Evolutionary conservation across 2,797 vertebrate species (phyloP), one percentile per base, ranked within the genome.

Genomic region (Catostomus latipinnis): DNA sequence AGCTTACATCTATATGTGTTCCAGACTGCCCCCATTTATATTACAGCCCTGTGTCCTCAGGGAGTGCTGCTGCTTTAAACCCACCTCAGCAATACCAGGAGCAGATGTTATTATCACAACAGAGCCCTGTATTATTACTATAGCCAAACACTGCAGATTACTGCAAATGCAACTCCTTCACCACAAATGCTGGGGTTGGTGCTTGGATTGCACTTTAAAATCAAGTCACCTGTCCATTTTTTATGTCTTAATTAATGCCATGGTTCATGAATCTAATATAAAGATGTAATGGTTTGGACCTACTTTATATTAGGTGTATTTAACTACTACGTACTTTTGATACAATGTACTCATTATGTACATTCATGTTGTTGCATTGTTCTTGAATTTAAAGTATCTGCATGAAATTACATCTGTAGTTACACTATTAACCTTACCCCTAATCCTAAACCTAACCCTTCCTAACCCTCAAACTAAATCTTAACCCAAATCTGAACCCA

Each of bases 31-130:
- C 34, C 82, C 58, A 72, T 84, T 84, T 86, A 80, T 86, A 82
- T 78, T 71, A 58, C 74, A 83, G 77, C 54, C 71, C 83, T 50
- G 56, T 80, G 81, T 83, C 85, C 77, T 71, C 22, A 8, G 80
- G 74, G 77, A 70, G 65, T 7, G 8, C 52, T 18, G 67, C 63
- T 84, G 72, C 80, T 81, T 72, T 70, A 78, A 68, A 81, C 83
- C 46, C 65, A 84, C 82, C 81, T 84, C 80, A 77, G 83, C 80
- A 76, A 80, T 76, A 60, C 68, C 72, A 12, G 72, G 58, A 71
- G 74, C 82, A 78, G 84, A 80, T 79, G 76, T 84, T 79, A 72
- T 86, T 82, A 86, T 82, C 77, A 75, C 82, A 72, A 75, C 69
- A 4, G 82, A 81, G 70, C 71, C 77, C 77, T 62, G 74, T 78